These are phyloP conservation scores for Acridotheres tristis DNA, from an alignment of 2,797 vertebrate species.

Conservation along the genomic window DNA sequence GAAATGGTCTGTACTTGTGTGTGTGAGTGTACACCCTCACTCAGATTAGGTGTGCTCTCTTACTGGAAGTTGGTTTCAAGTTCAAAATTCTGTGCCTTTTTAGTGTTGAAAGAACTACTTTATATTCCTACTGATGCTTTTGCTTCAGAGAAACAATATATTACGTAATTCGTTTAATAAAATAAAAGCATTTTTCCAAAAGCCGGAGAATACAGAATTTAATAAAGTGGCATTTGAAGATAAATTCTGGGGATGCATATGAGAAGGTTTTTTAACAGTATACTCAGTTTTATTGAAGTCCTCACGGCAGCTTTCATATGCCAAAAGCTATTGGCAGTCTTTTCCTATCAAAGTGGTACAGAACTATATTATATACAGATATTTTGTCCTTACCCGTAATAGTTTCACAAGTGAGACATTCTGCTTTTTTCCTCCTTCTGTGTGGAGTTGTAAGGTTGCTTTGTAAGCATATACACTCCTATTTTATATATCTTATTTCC, in stretches of 20 bases:
- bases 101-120: constrained; percentile 11
- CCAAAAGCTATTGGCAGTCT: constrained; percentile 11
- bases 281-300: constrained; percentile 50
- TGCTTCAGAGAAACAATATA: constrained; percentile 52
- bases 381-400: neutral
- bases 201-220: constrained; percentile 27
- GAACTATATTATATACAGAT: constrained; percentile 1
- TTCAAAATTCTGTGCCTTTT: neutral
- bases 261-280: constrained; percentile 30
- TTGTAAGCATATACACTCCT: neutral
- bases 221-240: constrained; percentile 8
- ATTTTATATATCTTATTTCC: neutral
- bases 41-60: neutral
- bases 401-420: neutral
- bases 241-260: constrained; percentile 33
- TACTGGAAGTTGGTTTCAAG: neutral
- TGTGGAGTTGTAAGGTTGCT: neutral
- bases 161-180: constrained; percentile 62
- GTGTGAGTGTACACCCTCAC: neutral
- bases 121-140: constrained; percentile 30
- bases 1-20: neutral
- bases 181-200: constrained; percentile 51
- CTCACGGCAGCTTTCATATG: constrained; percentile 10
- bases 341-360: neutral
- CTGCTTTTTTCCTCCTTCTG: neutral